Evolutionary conservation across 2,113 vertebrate species (phyloP).

Genomic region (Hyla sarda): DNA sequence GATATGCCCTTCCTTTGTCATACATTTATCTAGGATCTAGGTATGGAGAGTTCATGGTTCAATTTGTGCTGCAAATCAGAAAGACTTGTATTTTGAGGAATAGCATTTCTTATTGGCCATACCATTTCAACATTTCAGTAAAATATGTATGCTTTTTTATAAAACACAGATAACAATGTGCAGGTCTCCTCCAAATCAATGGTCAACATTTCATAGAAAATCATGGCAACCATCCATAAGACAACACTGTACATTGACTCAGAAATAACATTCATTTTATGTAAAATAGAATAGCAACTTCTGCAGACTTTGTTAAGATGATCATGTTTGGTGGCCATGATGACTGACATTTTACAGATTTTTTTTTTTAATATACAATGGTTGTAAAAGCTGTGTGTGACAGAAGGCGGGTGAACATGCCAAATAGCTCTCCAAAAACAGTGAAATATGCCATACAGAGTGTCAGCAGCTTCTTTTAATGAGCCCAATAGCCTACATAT

Average conservation of each 20-base stretch:
- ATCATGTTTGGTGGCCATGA: conserved; percentile 3
- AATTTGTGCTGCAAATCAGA: too few relatives aligned
- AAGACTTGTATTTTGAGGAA: too few relatives aligned
- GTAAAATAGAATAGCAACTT: background rate
- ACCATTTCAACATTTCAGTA: too few relatives aligned
- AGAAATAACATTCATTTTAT: background rate
- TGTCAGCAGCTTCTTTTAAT: conserved; percentile 16
- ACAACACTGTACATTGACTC: too few relatives aligned
- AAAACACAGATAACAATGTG: too few relatives aligned
- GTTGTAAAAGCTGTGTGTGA: background rate
- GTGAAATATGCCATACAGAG: conserved; percentile 15
- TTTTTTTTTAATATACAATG: background rate
- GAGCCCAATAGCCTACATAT: conserved; percentile 16
- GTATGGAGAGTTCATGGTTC: too few relatives aligned
- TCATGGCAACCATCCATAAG: background rate
- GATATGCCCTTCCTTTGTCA: too few relatives aligned
- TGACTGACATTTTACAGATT: conserved; percentile 17
- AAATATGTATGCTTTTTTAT: too few relatives aligned
- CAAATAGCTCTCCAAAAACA: background rate
- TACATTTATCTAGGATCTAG: too few relatives aligned
- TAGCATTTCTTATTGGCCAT: too few relatives aligned
- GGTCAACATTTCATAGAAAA: background rate
- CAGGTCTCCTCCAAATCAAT: background rate
- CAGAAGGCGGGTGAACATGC: conserved; percentile 14
- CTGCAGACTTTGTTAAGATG: conserved; percentile 18